These are phyloP conservation scores for Oreohelix idahoensis DNA, from an alignment of 1,140 invertebrate genomes.

Conservation along the genomic window DNA sequence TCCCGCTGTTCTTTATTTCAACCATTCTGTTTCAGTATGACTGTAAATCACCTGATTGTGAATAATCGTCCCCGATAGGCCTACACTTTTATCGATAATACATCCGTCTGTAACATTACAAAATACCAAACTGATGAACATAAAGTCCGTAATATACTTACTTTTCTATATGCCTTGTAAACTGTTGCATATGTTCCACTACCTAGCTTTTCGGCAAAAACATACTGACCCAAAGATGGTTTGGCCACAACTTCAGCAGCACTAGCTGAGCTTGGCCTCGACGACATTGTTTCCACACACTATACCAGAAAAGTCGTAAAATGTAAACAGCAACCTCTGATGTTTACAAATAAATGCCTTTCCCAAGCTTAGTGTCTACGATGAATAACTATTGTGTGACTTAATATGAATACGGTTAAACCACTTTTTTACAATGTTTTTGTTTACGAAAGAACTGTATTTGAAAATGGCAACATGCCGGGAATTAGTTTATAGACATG, in stretches of 20 bases:
- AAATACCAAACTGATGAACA: no score
- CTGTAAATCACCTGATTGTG: neutral
- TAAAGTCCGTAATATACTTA: slow-evolving; percentile 66
- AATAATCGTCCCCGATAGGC: neutral
- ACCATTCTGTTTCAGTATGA: no score
- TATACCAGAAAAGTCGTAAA: neutral
- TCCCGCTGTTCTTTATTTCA: no score
- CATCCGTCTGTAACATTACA: no score
- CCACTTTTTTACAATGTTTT: no score
- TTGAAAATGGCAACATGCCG: no score
- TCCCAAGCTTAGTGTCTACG: no score
- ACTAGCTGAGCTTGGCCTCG: neutral
- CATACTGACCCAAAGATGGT: slow-evolving; percentile 64
- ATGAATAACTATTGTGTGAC: no score
- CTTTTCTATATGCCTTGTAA: slow-evolving; percentile 88
- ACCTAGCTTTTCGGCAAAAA: slow-evolving; percentile 82
- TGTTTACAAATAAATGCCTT: no score
- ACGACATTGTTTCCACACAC: neutral
- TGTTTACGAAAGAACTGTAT: no score
- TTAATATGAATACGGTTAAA: no score
- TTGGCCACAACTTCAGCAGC: slow-evolving; percentile 48
- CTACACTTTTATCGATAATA: neutral
- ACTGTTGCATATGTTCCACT: slow-evolving; percentile 91
- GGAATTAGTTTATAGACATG: no score
- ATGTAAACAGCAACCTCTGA: neutral